Evolutionary conservation across 1,140 invertebrate species (phyloP), one percentile per base, ranked within the genome.

Genomic region (Bilobella aurantiaca): DNA sequence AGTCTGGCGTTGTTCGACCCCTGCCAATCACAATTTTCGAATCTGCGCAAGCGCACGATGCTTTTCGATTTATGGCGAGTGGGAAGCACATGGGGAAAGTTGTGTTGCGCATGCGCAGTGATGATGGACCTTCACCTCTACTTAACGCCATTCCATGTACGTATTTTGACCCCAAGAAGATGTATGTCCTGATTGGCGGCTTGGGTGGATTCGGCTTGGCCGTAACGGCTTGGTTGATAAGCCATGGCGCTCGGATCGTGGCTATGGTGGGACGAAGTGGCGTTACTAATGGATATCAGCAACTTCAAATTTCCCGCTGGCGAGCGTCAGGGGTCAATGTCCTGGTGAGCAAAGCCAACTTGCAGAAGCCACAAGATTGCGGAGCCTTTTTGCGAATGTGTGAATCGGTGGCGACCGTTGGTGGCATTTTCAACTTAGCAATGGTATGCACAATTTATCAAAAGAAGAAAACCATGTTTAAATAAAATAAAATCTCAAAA

Each of bases 51-150:
- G 83, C 92, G n/a, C 93, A 98, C 77, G 87, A 92, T 76, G 93
- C 93, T 1, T 97, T 96, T 81, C 82, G 86, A 68, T 98, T 84
- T 75, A 97, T 98, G 91, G 93, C 93, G n/a, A 86, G 90, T 1
- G 94, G 94, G 42, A 95, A 93, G 79, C 94, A 98, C 77, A 95
- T 96, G 67, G 95, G 95, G 72, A 98, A 98, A 82, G 93, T 98
- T 16, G 74, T 97, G 12, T 75, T 97, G 53, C 89, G 95, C 77
- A 87, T 98, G 47, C 82, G 87, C 25, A 83, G 88, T 25, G 83
- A 88, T n/a, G 89, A 93, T 75, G 87, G 91, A 77, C 0, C 21
- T 30, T 46, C 16, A 5, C 1, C 21, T 32, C 79, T 84, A 0
- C 82, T 93, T 1, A 79, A 81, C 8, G 89, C 91, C 18, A 85